phyloP scores from a whole-genome alignment of 2,888 invertebrate species.

The Cephus runcator region DNA sequence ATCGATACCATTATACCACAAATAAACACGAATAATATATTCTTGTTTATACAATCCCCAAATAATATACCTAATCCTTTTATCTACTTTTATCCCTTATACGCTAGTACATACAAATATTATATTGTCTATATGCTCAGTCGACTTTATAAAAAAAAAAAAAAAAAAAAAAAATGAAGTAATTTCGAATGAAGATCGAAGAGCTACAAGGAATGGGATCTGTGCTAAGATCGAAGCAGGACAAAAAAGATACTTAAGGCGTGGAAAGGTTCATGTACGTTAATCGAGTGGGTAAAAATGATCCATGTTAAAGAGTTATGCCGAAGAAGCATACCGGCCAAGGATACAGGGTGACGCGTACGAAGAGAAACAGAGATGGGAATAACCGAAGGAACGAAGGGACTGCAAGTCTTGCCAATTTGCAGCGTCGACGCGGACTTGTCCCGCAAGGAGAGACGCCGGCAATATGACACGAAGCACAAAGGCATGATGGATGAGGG shows the following conservation, averaged over 20 bases:
- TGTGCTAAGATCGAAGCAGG: background rate
- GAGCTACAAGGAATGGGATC: background rate
- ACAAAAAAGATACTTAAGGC: background rate
- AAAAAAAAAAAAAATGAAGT: too few species aligned
- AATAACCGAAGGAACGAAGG: background rate
- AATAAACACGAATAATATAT: too few species aligned
- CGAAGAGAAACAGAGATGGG: background rate
- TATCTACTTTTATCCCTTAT: background rate
- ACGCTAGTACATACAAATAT: background rate
- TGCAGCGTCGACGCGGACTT: constrained; percentile 8
- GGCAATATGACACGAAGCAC: constrained; percentile 55
- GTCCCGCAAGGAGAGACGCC: constrained; percentile 24
- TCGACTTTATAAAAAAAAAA: background rate
- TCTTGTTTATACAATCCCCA: background rate
- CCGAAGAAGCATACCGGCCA: background rate
- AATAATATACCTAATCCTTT: too few species aligned
- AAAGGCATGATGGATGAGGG: constrained; percentile 63
- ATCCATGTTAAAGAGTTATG: background rate
- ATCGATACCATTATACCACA: too few species aligned
- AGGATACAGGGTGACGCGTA: background rate
- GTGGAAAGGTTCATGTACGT: background rate
- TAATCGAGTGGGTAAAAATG: background rate
- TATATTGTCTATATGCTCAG: background rate
- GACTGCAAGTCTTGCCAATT: constrained; percentile 5
- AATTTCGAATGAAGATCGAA: background rate